Evolutionary conservation across 2,113 vertebrate genomes (phyloP).

Genomic region (Erythrocercus mccallii): DNA sequence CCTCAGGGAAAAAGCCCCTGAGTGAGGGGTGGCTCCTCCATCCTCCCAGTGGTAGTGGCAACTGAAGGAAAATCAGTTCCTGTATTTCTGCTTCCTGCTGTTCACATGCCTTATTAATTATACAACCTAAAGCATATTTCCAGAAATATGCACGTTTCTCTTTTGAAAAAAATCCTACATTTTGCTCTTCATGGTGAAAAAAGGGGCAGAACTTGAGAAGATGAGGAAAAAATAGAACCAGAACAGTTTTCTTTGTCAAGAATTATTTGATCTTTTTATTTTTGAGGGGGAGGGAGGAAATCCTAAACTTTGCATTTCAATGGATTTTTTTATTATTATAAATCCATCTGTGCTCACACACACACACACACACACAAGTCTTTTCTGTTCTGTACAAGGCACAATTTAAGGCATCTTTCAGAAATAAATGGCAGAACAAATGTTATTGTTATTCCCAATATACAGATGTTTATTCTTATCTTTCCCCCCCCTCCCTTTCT

Average conservation of each 20-base stretch:
- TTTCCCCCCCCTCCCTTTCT: neutral
- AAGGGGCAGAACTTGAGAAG: neutral
- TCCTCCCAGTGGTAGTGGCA: neutral
- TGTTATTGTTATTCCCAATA: conserved; percentile 59
- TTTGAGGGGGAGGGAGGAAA: neutral
- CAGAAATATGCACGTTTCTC: neutral
- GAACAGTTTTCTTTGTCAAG: conserved; percentile 19
- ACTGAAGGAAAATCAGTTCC: neutral
- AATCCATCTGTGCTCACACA: conserved; percentile 61
- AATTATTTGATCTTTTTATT: conserved; percentile 39
- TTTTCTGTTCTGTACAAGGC: conserved; percentile 44
- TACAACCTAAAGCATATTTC: neutral
- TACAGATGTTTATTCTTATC: conserved; percentile 72
- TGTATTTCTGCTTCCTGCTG: neutral
- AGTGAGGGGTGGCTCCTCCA: neutral
- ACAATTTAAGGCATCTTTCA: conserved; percentile 49
- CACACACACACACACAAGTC: neutral
- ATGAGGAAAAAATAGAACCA: neutral
- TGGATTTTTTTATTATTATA: conserved; percentile 50
- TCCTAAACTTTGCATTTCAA: conserved; percentile 66
- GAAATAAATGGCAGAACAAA: conserved; percentile 47
- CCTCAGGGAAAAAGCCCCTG: neutral
- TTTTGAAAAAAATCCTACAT: neutral
- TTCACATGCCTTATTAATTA: neutral
- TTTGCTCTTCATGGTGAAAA: neutral